phyloP scores from a whole-genome alignment of 2,113 vertebrate genomes.

The Chunga burmeisteri region DNA sequence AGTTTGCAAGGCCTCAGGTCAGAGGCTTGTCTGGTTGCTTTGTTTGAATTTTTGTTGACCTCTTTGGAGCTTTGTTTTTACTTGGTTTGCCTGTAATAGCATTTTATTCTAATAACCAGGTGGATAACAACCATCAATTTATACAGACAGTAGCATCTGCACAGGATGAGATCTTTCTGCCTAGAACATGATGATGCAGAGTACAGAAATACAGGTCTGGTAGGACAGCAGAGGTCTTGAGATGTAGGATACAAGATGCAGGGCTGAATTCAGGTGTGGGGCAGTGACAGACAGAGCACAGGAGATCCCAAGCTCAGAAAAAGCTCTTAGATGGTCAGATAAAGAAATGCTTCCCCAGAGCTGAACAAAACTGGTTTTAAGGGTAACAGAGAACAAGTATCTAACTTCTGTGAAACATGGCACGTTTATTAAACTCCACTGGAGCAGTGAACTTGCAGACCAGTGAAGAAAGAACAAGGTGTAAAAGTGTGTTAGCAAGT shows the following conservation, averaged over 20 bases:
- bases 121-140: not conserved
- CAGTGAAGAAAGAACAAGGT: not conserved
- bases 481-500: not conserved
- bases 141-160: not conserved
- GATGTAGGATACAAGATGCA: not conserved
- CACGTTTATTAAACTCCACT: rapidly evolving
- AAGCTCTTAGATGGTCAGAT: not conserved
- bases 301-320: not conserved
- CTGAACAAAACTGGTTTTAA: not conserved
- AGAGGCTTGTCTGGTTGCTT: not conserved
- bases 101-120: not conserved
- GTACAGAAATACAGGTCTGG: not conserved
- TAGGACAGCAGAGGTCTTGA: not conserved
- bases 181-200: not conserved
- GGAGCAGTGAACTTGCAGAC: not conserved
- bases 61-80: not conserved
- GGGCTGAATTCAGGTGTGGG: not conserved
- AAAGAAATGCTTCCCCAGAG: not conserved
- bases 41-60: not conserved
- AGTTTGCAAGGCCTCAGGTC: not conserved
- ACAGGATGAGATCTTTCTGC: not conserved
- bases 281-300: not conserved
- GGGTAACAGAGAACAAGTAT: not conserved
- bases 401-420: not conserved
- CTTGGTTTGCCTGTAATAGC: not conserved